Percentiles rank a stretch among this genome's conserved stretches.
Evolutionary conservation across 2,113 vertebrate species (phyloP).

Genomic region (Misgurnus mizolepis): DNA sequence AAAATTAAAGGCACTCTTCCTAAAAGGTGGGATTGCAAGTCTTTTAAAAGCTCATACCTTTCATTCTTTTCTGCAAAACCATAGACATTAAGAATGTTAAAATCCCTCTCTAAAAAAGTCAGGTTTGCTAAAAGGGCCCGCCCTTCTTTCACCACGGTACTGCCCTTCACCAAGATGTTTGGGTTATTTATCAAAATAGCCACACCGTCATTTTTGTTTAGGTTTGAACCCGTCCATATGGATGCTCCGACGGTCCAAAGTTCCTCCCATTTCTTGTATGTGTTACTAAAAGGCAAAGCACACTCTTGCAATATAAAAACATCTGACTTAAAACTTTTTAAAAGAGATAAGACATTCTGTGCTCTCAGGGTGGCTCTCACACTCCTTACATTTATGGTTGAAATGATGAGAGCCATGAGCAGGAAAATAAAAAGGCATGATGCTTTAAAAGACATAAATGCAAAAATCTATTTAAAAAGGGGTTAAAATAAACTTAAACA

Average conservation of each 20-base stretch:
- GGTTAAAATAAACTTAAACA: too few species aligned
- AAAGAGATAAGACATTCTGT: conserved; percentile 17
- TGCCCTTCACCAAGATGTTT: conserved; percentile 33
- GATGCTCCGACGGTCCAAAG: conserved; percentile 24
- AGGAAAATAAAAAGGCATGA: neutral
- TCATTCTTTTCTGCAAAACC: conserved; percentile 21
- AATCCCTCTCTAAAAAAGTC: neutral
- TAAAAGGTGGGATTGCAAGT: conserved; percentile 28
- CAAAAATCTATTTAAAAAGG: too few species aligned
- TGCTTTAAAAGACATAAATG: neutral
- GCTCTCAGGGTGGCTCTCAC: neutral
- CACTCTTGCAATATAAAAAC: conserved; percentile 28
- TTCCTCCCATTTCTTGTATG: conserved; percentile 13
- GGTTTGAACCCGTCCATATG: conserved; percentile 17
- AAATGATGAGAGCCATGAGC: conserved; percentile 24
- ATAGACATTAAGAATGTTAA: conserved; percentile 39
- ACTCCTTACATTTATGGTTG: conserved; percentile 39
- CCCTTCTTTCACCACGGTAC: conserved; percentile 26
- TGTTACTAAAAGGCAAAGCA: neutral
- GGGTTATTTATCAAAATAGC: conserved; percentile 39
- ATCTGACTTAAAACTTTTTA: neutral
- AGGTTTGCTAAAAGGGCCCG: conserved; percentile 34
- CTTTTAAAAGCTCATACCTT: neutral
- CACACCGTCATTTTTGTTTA: neutral
- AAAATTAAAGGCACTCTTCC: neutral